Base-by-base conservation (phyloP, 2,113 vertebrate genomes). In the Limanda limanda region DNA sequence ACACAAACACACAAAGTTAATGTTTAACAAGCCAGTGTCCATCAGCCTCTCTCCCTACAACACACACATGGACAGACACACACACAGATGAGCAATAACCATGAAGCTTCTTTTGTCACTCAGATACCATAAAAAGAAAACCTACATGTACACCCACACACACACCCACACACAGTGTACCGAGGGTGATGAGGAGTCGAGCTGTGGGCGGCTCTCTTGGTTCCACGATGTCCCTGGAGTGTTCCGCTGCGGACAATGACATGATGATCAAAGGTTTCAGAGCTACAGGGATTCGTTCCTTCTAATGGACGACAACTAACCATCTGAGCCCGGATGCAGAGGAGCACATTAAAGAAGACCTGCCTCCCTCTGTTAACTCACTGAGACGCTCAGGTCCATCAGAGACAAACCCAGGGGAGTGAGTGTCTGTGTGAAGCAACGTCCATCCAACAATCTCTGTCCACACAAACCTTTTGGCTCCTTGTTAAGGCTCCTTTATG, bases 201-300 rank as follows among this genome's bases (percentile, higher is more conserved):
- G 76, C 66, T 83, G 82, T 75, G 89, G 83, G 81, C 86, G 84
- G 83, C 81, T 84, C 80, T 86, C 68, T 70, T 69, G 64, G 65
- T 83, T 90, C 88, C 72, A 81, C 89, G 85, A 71, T 73, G 68
- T 82, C 91, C 83, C 87, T 79, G 87, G 81, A 92, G 90, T 90
- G 91, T 65, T 76, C 84, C 69, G 48, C 87, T 63, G 68, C 48
- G 86, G 90, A 93, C 91, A 92, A 92, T 86, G 90, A 92, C 86
- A 89, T 69, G 88, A 92, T 93, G 92, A 93, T 92, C 90, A 92
- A 87, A 93, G 91, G 89, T 84, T 89, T 88, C 86, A 66, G 42
- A 65, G 78, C 75, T 81, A 66, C 51, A 65, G 72, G 83, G 78
- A 90, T 91, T 90, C 91, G 86, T 90, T 91, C 76, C 86, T 81